These are phyloP conservation scores for Indicator maculatus DNA, from an alignment of 2,113 vertebrate species.

Conservation along the genomic window DNA sequence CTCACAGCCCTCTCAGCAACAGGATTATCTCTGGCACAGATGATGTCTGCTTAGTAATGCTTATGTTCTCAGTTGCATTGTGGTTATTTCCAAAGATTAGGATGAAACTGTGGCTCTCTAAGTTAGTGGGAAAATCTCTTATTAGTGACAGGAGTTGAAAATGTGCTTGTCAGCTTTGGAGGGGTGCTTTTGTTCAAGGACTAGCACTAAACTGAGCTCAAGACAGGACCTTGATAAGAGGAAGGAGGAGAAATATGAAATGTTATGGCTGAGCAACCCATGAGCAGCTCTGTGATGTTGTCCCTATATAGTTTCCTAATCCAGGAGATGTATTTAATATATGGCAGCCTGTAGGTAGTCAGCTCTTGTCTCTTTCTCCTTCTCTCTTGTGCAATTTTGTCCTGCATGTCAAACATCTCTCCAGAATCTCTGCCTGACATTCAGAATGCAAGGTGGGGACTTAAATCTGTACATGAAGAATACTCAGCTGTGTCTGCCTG, in stretches of 20 bases:
- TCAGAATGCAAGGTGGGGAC: not conserved
- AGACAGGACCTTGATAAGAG: not conserved
- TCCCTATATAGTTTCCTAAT: not conserved
- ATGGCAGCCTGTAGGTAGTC: not conserved
- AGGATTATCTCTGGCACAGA: slow-evolving; percentile 30
- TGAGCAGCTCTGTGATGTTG: not conserved
- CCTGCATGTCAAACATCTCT: not conserved
- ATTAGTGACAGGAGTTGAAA: not conserved
- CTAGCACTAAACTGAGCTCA: not conserved
- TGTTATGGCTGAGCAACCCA: not conserved
- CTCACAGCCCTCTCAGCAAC: not conserved
- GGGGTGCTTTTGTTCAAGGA: not conserved
- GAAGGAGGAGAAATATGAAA: not conserved
- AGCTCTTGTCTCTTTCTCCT: not conserved
- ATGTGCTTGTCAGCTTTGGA: not conserved
- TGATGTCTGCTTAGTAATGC: slow-evolving; percentile 2
- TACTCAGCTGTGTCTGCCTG: not conserved
- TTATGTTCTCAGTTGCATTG: not conserved
- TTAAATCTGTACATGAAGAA: not conserved
- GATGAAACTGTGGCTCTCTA: not conserved
- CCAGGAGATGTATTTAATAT: not conserved
- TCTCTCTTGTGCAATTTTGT: not conserved
- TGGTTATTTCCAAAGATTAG: slow-evolving; percentile 28
- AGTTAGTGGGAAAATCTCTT: not conserved
- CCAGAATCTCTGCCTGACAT: not conserved